Conservation (phyloP, 2,888 invertebrate genomes). For the Pyrrhosoma nymphula region DNA sequence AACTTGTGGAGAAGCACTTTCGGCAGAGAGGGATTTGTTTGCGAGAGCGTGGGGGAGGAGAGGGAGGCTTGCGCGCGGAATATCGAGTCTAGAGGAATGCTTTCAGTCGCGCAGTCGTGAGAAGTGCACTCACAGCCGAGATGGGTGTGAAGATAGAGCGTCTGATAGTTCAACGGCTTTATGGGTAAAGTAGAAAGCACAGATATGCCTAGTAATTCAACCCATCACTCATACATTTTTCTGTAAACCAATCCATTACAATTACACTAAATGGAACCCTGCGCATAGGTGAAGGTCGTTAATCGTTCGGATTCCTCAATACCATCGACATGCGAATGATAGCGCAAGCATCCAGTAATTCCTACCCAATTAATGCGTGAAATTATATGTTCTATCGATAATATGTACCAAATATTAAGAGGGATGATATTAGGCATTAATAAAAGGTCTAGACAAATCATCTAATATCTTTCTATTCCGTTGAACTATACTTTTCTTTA, state of each 20-base stretch:
- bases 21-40: background rate
- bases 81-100: slow-evolving; percentile 7
- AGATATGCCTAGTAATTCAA: too few relatives aligned
- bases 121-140: background rate
- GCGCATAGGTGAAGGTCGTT: background rate
- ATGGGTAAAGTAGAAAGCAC: background rate
- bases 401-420: too few relatives aligned
- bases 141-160: background rate
- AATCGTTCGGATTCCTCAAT: background rate
- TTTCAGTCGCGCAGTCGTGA: background rate
- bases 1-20: background rate
- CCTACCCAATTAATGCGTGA: too few relatives aligned
- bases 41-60: background rate
- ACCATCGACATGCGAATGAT: too few relatives aligned
- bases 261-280: background rate
- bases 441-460: too few relatives aligned
- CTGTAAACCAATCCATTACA: too few relatives aligned
- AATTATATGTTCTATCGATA: too few relatives aligned
- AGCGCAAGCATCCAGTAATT: too few relatives aligned
- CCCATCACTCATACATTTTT: too few relatives aligned
- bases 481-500: too few relatives aligned
- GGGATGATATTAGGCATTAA: too few relatives aligned
- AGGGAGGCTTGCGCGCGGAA: background rate
- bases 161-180: background rate
- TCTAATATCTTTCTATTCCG: too few relatives aligned